Percentiles rank a stretch among this genome's conserved stretches.
These are phyloP conservation scores for Zosterops hypoxanthus DNA, from an alignment of 2,113 vertebrate species.

Conservation along the genomic window DNA sequence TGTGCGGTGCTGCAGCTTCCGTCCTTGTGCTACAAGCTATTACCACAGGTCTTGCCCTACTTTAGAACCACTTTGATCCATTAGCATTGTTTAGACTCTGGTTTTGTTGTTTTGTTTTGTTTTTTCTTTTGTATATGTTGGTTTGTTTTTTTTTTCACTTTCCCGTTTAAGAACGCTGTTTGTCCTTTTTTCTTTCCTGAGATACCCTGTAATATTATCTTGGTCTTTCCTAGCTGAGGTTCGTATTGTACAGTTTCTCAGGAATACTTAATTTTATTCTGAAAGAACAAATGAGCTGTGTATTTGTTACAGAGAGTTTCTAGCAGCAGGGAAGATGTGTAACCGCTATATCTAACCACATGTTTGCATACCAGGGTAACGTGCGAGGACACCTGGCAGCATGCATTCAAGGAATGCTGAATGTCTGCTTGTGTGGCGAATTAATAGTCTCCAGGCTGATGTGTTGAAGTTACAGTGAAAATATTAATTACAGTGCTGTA, in stretches of 20 bases:
- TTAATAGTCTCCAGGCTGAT: background rate
- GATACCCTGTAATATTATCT: accelerated
- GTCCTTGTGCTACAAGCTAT: background rate
- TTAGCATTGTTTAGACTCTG: background rate
- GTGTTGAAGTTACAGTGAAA: background rate
- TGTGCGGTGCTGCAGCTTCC: background rate
- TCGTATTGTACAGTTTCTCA: background rate
- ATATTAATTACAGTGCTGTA: background rate
- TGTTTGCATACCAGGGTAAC: constrained; percentile 11
- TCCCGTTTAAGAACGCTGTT: accelerated
- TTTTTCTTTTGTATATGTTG: background rate
- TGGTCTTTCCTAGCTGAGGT: background rate
- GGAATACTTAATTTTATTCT: background rate
- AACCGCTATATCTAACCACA: background rate
- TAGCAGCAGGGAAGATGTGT: background rate
- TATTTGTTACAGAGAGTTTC: background rate
- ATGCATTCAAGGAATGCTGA: background rate
- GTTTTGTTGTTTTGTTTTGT: background rate
- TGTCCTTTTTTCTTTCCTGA: background rate
- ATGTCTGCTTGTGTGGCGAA: background rate
- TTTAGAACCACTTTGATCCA: background rate
- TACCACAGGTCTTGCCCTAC: background rate
- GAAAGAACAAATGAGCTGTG: background rate
- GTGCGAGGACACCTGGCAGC: background rate
- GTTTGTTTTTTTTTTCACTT: background rate